Conservation (phyloP, 2,797 vertebrate genomes). For the Thalassophryne amazonica region DNA sequence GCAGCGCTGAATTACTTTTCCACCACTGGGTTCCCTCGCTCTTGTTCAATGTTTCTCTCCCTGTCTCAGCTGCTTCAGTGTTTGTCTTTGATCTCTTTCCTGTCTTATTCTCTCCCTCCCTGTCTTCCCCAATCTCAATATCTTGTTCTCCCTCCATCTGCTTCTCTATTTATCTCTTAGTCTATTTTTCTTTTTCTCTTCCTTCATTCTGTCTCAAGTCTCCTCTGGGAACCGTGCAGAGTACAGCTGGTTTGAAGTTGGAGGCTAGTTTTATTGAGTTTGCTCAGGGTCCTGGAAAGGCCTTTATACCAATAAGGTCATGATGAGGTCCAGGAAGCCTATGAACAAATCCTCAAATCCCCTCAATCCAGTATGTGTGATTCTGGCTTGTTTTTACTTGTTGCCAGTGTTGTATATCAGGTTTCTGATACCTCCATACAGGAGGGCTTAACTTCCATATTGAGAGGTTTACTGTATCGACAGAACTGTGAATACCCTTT, state of each 20-base stretch:
- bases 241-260: conserved; percentile 57
- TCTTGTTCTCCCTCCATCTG: conserved; percentile 47
- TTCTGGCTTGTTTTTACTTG: conserved; percentile 28
- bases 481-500: conserved; percentile 45
- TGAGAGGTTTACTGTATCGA: conserved; percentile 49
- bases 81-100: conserved; percentile 74
- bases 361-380: conserved; percentile 29
- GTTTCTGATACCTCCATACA: conserved; percentile 44
- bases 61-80: conserved; percentile 66
- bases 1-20: conserved; percentile 77
- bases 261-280: conserved; percentile 77
- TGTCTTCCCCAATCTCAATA: conserved; percentile 62
- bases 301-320: conserved; percentile 70
- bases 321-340: conserved; percentile 58
- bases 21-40: conserved; percentile 61
- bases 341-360: conserved; percentile 63
- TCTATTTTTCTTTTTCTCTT: conserved; percentile 28
- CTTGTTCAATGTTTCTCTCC: conserved; percentile 57
- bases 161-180: conserved; percentile 54
- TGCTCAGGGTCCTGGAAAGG: conserved; percentile 66
- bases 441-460: conserved; percentile 49
- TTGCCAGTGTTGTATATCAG: conserved; percentile 32
- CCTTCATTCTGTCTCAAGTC: conserved; percentile 29
- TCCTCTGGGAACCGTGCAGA: conserved; percentile 44
- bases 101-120: conserved; percentile 54